A percentile compares a stretch with the other conserved stretches of the same genome.
Conservation (phyloP, 2,113 vertebrate genomes). For the Merops nubicus region DNA sequence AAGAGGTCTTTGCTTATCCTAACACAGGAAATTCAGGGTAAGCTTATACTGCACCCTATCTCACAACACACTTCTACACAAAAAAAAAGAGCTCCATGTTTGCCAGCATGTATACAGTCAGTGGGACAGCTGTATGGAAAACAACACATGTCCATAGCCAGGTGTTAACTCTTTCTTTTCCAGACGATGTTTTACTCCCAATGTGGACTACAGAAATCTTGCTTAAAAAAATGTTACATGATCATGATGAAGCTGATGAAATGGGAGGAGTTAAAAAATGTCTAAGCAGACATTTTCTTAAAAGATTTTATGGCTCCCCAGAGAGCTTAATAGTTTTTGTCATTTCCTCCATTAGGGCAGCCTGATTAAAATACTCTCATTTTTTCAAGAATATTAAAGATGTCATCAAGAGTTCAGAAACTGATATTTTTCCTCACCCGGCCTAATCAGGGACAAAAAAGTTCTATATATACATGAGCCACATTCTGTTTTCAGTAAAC, state of each 20-base stretch:
- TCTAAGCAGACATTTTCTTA: not conserved
- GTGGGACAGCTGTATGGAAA: not conserved
- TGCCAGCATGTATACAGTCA: not conserved
- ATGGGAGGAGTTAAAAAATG: not conserved
- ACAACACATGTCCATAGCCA: accelerated
- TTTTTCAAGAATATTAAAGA: too few relatives aligned
- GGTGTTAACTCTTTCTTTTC: not conserved
- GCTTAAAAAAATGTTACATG: not conserved
- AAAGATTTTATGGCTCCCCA: too few relatives aligned
- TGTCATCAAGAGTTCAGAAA: too few relatives aligned
- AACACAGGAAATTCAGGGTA: not conserved
- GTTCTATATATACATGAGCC: too few relatives aligned
- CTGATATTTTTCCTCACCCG: too few relatives aligned
- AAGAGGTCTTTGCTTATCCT: not conserved
- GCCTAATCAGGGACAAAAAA: too few relatives aligned
- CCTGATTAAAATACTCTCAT: too few relatives aligned
- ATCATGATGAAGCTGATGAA: not conserved
- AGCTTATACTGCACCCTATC: accelerated
- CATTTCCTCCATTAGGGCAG: too few relatives aligned
- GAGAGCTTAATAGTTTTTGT: too few relatives aligned
- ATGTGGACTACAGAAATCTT: not conserved
- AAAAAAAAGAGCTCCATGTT: not conserved
- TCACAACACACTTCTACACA: not conserved
- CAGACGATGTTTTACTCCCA: not conserved
- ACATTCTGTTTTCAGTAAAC: too few relatives aligned